phyloP scores from a whole-genome alignment of 37 sponge, comb jelly and placozoan genomes.

The Cladorhizidae sp. region DNA sequence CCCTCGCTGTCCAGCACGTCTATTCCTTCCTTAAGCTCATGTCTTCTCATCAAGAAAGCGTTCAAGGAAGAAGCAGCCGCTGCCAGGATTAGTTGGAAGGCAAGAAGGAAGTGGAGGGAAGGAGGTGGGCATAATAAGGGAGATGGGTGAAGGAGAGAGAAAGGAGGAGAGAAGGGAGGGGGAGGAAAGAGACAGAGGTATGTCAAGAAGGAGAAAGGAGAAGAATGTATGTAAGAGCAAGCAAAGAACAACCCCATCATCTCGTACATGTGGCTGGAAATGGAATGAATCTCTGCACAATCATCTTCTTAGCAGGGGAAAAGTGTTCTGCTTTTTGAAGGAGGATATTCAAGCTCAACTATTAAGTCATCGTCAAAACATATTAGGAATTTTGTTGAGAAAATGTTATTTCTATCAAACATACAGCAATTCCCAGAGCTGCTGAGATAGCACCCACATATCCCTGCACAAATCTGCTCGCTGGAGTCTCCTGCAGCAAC shows the following conservation, averaged over 20 bases:
- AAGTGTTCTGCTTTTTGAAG: slow-evolving; percentile 57
- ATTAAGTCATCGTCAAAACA: not conserved
- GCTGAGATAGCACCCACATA: slow-evolving; percentile 79
- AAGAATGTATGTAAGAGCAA: not conserved
- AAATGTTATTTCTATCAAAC: not conserved
- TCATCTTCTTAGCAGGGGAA: slow-evolving; percentile 56
- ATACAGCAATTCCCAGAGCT: slow-evolving; percentile 71
- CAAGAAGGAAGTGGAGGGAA: not conserved
- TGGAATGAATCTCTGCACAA: slow-evolving; percentile 85
- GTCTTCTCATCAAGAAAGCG: slow-evolving; percentile 80
- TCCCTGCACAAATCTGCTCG: slow-evolving; percentile 61
- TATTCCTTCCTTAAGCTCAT: slow-evolving; percentile 84
- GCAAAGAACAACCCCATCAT: not conserved
- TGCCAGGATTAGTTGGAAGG: not conserved
- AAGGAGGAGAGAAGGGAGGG: not conserved
- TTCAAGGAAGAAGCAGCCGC: slow-evolving; percentile 78
- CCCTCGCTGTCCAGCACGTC: slow-evolving; percentile 71
- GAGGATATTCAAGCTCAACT: slow-evolving; percentile 63
- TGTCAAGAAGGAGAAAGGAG: not conserved
- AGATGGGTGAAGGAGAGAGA: not conserved
- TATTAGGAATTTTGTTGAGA: not conserved
- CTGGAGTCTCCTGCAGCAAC: slow-evolving; percentile 62
- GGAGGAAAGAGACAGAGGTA: not conserved
- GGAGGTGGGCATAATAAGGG: not conserved
- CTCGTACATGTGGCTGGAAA: slow-evolving; percentile 81